Base-by-base conservation (phyloP, 1,140 invertebrate genomes). In the Onthophagus taurus region DNA sequence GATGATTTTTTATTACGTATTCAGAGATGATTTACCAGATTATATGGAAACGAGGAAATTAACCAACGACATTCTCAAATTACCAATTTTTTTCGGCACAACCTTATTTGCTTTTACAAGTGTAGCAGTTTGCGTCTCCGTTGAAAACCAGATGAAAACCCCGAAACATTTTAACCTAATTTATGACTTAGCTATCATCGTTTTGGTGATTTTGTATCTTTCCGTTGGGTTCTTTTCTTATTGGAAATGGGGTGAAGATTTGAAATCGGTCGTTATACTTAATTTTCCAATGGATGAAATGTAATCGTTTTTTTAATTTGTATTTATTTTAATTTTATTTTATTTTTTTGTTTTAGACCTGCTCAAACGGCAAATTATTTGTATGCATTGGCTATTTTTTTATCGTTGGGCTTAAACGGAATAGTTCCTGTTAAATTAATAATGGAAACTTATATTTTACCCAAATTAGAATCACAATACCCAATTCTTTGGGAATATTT, bases 61-160 rank as follows among this genome's bases (percentile, higher is more conserved):
- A n/a, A 16, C n/a, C 13, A 4, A 9, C n/a, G 9, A 5, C 8
- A 11, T 11, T 18, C 6, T 7, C 11, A 6, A 19, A 26, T 41
- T 41, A 17, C 38, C 38, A 12, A 11, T 41, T 11, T 19, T 21
- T 14, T 26, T 41, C 17, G 38, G 38, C 12, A 41, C 38, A 4
- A 41, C 38, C 17, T 26, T 16, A 9, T 41, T 26, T 41, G 23
- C 38, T 12, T 41, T 41, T 17, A 37, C 35, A 5, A 5, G 19
- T 11, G 35, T 37, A 0, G 11, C 18, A 12, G 6, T 37, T 9
- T 18, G 20, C 13, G 73, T 91, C 21, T 85, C 87, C 0, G 57
- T 92, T 33, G 85, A 91, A 60, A 87, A 89, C 57, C 86, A 87
- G 50, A 91, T 92, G 87, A 77, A 77, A 58, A 80, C 76, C 1